Conservation (phyloP, 2,113 vertebrate genomes). For the Nesoenas mayeri region DNA sequence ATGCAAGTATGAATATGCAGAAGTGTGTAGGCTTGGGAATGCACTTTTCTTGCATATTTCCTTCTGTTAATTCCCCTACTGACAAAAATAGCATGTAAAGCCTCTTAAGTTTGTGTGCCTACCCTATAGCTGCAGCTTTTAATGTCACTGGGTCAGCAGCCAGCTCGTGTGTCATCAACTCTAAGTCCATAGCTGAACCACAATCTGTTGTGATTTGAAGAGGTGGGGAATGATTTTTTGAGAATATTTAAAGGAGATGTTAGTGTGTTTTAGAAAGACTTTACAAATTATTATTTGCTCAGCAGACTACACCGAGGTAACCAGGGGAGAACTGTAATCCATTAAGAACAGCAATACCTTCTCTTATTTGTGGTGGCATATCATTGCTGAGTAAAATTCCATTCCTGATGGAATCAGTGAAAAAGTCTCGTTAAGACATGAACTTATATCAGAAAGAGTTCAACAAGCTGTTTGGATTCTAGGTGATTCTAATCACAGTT, state of each 20-base stretch:
- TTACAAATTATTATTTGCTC: background rate
- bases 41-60: background rate
- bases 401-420: background rate
- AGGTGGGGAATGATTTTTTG: background rate
- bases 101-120: slow-evolving; percentile 5
- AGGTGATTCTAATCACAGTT: background rate
- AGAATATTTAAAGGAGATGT: background rate
- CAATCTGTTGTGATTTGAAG: background rate
- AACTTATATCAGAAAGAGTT: background rate
- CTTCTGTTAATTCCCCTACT: slow-evolving; percentile 11
- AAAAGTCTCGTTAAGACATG: background rate
- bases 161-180: background rate
- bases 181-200: background rate
- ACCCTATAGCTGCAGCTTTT: background rate
- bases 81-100: slow-evolving; percentile 15
- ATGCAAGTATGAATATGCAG: background rate
- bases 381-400: background rate
- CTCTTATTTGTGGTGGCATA: accelerated
- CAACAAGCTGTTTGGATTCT: background rate
- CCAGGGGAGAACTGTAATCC: background rate
- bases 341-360: background rate
- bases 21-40: background rate
- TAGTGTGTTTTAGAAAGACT: background rate
- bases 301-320: background rate
- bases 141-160: background rate